Evolutionary conservation across 2,888 invertebrate species (phyloP), one percentile per base, ranked within the genome.

Genomic region (Tanaodytes sp.): DNA sequence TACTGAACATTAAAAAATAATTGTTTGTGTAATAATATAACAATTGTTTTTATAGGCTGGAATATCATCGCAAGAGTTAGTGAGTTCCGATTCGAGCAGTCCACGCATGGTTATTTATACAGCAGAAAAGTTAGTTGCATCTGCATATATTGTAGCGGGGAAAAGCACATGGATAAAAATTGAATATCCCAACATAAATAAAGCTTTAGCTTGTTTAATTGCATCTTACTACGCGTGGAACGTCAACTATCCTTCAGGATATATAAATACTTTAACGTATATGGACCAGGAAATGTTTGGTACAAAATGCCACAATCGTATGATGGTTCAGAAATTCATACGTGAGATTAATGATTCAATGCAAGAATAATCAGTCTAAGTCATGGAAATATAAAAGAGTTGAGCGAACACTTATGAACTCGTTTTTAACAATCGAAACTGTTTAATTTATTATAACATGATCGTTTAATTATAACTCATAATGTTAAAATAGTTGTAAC

Each of bases 191-290:
- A 20, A 3, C 12, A 27, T 27, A 2, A 4, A 2, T 14, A 43
- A 27, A 20, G 14, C 43, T 12, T 3, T 62, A 14, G 23, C 37
- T 16, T 52, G 52, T 12, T 20, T 62, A 4, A 16, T 43, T 8
- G 52, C 52, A 27, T 20, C 52, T 1, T 62, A 62, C 15, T 43
- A 52, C 14, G 43, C 37, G 2, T 62, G 62, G 52, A 16, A 62
- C 23, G 9, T 31, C 11, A 19, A 43, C 1, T 62, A 45, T 27
- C 62, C 62, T 31, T 1, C 15, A 14, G 62, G 31, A 27, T 52
- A 52, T 27, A 16, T 8, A 23, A 19, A 30, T 20, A 62, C 52
- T 9, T 20, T 62, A 14, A 19, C 31, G 6, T 52, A 46, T 43
- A 11, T 51, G 9, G 51, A 46, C 8, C 31, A 46, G 31, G 31